Percentiles rank a stretch among this genome's conserved stretches.
Conservation (phyloP, 1,140 invertebrate genomes). For the Bombyx mandarina region DNA sequence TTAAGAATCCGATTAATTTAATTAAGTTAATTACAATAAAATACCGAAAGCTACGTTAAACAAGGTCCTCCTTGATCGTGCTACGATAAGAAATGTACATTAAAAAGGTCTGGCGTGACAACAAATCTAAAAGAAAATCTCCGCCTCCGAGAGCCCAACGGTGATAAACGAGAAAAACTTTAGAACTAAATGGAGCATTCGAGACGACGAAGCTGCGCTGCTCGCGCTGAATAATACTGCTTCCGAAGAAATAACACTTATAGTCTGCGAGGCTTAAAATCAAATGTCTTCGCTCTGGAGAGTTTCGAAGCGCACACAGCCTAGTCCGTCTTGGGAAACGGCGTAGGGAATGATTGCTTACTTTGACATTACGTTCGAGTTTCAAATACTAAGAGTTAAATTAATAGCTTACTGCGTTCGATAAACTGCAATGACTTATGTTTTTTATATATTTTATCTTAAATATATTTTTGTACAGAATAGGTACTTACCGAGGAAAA, state of each 20-base stretch:
- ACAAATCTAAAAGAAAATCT: constrained; percentile 73
- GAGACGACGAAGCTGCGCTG: constrained; percentile 62
- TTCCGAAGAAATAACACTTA: constrained; percentile 69
- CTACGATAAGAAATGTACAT: constrained; percentile 69
- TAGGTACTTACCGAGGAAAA: too few species aligned
- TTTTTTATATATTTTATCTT: not conserved
- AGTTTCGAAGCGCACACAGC: constrained; percentile 40
- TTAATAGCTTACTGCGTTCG: constrained; percentile 1
- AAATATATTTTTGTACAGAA: too few species aligned
- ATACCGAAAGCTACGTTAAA: constrained; percentile 31
- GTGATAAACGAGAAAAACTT: constrained; percentile 72
- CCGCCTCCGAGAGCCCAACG: constrained; percentile 67
- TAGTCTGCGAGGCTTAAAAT: constrained; percentile 70
- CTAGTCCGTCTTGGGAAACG: constrained; percentile 46
- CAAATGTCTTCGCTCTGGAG: constrained; percentile 62
- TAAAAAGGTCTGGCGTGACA: constrained; percentile 72
- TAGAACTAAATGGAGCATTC: constrained; percentile 71
- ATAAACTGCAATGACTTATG: not conserved
- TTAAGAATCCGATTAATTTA: too few species aligned
- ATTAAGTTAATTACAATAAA: constrained; percentile 12
- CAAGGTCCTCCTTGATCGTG: constrained; percentile 60
- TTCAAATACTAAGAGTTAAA: constrained; percentile 21
- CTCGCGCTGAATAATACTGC: constrained; percentile 69
- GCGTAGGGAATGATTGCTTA: constrained; percentile 45
- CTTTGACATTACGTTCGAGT: constrained; percentile 12